Evolutionary conservation across 2,113 vertebrate species (phyloP), one percentile per base, ranked within the genome.

Genomic region (Platysteira castanea): DNA sequence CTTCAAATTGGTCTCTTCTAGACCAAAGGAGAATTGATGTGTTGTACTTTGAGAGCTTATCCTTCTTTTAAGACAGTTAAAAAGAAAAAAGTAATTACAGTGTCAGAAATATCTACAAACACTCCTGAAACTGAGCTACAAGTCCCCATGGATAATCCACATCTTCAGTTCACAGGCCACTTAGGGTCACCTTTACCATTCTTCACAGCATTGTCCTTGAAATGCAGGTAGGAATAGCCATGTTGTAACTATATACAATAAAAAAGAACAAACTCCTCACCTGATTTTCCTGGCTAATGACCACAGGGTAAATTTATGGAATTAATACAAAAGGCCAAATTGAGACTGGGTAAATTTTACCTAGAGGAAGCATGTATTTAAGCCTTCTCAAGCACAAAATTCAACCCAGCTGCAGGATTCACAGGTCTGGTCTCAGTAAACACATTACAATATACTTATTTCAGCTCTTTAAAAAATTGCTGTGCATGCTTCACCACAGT

Each of bases 171-270:
- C 56, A 24, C 7, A 27, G 50, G 39, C 26, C 31, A 22, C 15
- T 31, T 39, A 19, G 16, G 31, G 39, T 65, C 33, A 49, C 9
- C 15, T 54, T 74, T 46, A 49, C 23, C 13, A 15, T 10, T 19
- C 11, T 27, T 80, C 13, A 46, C 20, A 73, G 28, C 37, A 7
- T 3, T 6, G 46, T 16, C 57, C 75, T 57, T 67, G 81, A 57
- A 61, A 27, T 19, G 3, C 0, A 24, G 35, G 5, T 1, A 37
- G 68, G n/a, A 54, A 35, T 14, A 26, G 31, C 0, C 2, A 1
- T 15, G 24, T 37, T 53, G 19, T 9, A n/a, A 42, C 31, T 21
- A 21, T 6, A 2, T 4, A 21, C 4, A 27, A 9, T 12, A 10
- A 21, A 18, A 15, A 54, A 21, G 24, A 35, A 42, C 39, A 22